Percentiles rank a stretch among this genome's conserved stretches.
phyloP scores from a whole-genome alignment of 2,888 invertebrate species.

The Papilio gigon region DNA sequence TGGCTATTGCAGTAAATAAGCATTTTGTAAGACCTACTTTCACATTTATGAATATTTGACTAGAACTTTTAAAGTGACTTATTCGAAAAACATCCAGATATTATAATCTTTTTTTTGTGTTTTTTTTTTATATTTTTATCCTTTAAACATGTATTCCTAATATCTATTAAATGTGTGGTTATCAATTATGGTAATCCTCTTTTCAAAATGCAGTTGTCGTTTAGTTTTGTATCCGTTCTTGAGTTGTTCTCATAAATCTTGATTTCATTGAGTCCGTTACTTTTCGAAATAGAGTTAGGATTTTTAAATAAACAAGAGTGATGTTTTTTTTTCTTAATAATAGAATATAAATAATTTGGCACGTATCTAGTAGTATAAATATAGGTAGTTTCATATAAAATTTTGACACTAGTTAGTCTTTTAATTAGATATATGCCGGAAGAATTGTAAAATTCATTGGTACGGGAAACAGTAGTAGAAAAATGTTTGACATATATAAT shows the following conservation, averaged over 20 bases:
- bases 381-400: slow-evolving; percentile 5
- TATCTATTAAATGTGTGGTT: neutral
- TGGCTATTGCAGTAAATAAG: neutral
- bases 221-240: neutral
- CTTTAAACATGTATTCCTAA: slow-evolving; percentile 7
- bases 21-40: neutral
- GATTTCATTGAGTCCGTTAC: slow-evolving; percentile 29
- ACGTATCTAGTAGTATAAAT: slow-evolving; percentile 16
- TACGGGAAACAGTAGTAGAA: neutral
- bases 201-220: neutral
- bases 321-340: slow-evolving; percentile 9
- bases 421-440: neutral
- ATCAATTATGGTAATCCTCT: neutral
- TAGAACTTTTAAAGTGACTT: slow-evolving; percentile 5
- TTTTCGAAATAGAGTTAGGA: neutral
- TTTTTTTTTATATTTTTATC: neutral
- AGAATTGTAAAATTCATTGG: neutral
- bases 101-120: slow-evolving; percentile 3
- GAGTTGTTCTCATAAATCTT: neutral
- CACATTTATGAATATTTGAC: slow-evolving; percentile 5
- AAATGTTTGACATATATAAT: neutral
- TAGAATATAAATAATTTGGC: slow-evolving; percentile 37
- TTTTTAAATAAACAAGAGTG: neutral
- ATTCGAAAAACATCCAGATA: slow-evolving; percentile 21
- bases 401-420: slow-evolving; percentile 2